Evolutionary conservation across 2,113 vertebrate genomes (phyloP).

Genomic region (Tetraodon nigroviridis): DNA sequence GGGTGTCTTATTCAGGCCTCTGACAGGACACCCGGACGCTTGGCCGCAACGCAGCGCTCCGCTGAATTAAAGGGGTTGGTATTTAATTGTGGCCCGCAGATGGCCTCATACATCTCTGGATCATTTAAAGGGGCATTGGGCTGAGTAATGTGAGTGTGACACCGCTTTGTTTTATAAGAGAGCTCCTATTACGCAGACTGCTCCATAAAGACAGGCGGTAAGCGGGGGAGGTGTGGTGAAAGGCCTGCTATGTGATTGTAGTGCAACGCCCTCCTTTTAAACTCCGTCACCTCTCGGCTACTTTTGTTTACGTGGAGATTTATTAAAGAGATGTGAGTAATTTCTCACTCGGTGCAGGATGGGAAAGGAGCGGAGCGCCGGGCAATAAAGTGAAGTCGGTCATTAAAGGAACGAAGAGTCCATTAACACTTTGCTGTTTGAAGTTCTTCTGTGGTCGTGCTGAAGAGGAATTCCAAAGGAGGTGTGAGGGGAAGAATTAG

Average conservation of each 20-base stretch:
- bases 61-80: constrained; percentile 64
- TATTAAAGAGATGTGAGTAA: constrained; percentile 11
- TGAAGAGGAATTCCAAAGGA: neutral
- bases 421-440: too few species aligned
- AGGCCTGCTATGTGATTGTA: constrained; percentile 46
- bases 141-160: constrained; percentile 65
- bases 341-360: neutral
- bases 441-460: too few species aligned
- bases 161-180: constrained; percentile 68
- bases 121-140: constrained; percentile 68
- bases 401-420: neutral
- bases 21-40: constrained; percentile 38
- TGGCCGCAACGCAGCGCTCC: constrained; percentile 63
- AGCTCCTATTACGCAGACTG: constrained; percentile 54
- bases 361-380: neutral
- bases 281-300: constrained; percentile 10
- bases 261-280: constrained; percentile 40
- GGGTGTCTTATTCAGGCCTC: constrained; percentile 18
- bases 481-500: neutral
- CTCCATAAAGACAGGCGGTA: constrained; percentile 59
- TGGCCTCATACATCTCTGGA: constrained; percentile 67
- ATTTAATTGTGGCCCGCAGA: constrained; percentile 70
- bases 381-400: neutral
- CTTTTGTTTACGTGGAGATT: constrained; percentile 46
- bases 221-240: constrained; percentile 50